Evolutionary conservation across 2,113 vertebrate genomes (phyloP).

Genomic region (Halichoeres trimaculatus): DNA sequence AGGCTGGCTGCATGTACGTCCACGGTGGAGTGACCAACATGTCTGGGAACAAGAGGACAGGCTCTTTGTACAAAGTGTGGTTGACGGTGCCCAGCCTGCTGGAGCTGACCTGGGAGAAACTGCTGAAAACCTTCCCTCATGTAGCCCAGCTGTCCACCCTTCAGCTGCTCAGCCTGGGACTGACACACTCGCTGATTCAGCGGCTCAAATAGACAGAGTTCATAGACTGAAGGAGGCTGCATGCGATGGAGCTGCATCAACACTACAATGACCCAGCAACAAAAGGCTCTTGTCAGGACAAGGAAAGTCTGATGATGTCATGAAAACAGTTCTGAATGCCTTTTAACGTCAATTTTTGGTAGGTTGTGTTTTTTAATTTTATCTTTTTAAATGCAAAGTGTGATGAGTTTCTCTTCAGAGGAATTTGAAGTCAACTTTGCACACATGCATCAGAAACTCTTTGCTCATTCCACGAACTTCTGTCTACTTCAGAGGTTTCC

Average conservation of each 20-base stretch:
- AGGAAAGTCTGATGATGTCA: conserved; percentile 22
- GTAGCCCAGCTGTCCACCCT: conserved; percentile 87
- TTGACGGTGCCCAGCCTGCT: conserved; percentile 95
- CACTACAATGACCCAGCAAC: background rate
- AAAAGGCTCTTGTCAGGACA: conserved; percentile 7
- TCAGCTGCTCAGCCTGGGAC: conserved; percentile 95
- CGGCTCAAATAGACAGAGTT: conserved; percentile 88
- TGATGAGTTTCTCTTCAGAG: conserved; percentile 10
- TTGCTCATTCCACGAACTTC: conserved; percentile 10
- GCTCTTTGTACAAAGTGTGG: conserved; percentile 98
- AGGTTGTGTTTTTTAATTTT: background rate
- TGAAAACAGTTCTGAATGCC: conserved; percentile 48
- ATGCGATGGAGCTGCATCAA: conserved; percentile 5
- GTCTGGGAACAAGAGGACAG: conserved; percentile 93
- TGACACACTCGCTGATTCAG: conserved; percentile 93
- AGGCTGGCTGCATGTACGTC: conserved; percentile 99
- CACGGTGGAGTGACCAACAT: conserved; percentile 98
- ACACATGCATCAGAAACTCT: conserved; percentile 10
- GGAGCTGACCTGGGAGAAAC: conserved; percentile 97
- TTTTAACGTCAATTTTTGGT: conserved; percentile 30
- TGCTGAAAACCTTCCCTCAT: conserved; percentile 90
- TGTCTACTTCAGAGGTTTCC: background rate
- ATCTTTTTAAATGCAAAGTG: conserved; percentile 22
- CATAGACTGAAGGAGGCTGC: conserved; percentile 20
- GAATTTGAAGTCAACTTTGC: conserved; percentile 17